Percentiles rank a stretch among this genome's conserved stretches.
phyloP scores from a whole-genome alignment of 2,888 invertebrate species.

The Amorpha juglandis region DNA sequence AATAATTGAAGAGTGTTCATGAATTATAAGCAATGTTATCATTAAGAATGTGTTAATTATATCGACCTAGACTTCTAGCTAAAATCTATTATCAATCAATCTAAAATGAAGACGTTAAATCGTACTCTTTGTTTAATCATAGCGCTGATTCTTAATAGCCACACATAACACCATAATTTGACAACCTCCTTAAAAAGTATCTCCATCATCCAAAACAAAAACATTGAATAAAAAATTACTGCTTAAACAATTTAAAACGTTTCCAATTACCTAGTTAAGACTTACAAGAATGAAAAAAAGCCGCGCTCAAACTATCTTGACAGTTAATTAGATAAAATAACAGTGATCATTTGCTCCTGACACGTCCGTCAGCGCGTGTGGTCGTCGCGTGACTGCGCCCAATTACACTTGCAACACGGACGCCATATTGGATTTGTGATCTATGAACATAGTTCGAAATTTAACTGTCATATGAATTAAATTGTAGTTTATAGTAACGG shows the following conservation, averaged over 20 bases:
- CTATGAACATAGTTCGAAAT: conserved; percentile 45
- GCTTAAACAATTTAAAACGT: conserved; percentile 17
- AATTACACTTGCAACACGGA: conserved; percentile 59
- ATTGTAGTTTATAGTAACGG: conserved; percentile 38
- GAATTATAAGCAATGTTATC: background rate
- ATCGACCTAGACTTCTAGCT: too few species aligned
- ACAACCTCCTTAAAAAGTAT: background rate
- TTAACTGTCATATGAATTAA: conserved; percentile 43
- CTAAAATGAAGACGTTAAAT: background rate
- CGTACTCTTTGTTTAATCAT: conserved; percentile 2
- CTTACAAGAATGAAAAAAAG: conserved; percentile 20
- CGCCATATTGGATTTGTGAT: conserved; percentile 55
- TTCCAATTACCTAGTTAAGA: conserved; percentile 24
- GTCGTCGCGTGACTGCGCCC: conserved; percentile 72
- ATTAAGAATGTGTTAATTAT: background rate
- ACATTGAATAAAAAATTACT: conserved; percentile 23
- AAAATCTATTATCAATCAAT: background rate
- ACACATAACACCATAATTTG: conserved; percentile 4
- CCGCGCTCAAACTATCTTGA: conserved; percentile 29
- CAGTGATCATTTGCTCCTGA: conserved; percentile 54
- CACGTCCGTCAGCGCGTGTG: conserved; percentile 67
- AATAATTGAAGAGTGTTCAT: too few species aligned
- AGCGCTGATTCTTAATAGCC: conserved; percentile 9
- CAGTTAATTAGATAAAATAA: conserved; percentile 65
- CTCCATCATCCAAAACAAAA: background rate